Evolutionary conservation across 1,140 invertebrate genomes (phyloP).

Genomic region (Chrysopa pallens): DNA sequence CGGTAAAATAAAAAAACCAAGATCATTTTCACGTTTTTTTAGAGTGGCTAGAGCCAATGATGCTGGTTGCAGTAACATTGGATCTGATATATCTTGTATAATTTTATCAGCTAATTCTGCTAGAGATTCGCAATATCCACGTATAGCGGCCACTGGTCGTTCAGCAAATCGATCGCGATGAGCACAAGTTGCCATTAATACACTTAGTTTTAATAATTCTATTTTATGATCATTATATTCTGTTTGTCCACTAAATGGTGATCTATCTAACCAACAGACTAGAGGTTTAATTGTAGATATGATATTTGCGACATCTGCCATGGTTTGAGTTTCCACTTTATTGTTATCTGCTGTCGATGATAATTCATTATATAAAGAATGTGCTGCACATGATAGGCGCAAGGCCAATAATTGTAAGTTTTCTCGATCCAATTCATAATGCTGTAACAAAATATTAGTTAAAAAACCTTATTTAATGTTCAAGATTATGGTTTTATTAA

Average conservation of each 20-base stretch:
- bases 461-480: neutral
- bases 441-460: conserved; percentile 32
- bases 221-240: conserved; percentile 46
- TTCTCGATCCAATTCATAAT: conserved; percentile 78
- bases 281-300: conserved; percentile 70
- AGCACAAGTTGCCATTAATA: conserved; percentile 73
- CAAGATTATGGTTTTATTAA: no score
- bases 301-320: conserved; percentile 68
- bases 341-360: conserved; percentile 37
- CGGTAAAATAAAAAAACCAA: conserved; percentile 70
- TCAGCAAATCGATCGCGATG: conserved; percentile 75
- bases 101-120: conserved; percentile 68
- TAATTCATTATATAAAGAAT: conserved; percentile 57
- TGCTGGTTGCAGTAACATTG: conserved; percentile 74
- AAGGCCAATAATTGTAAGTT: conserved; percentile 77
- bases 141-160: conserved; percentile 53
- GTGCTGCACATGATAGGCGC: conserved; percentile 63
- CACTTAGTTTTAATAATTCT: conserved; percentile 53
- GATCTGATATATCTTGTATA: conserved; percentile 72
- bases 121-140: conserved; percentile 46
- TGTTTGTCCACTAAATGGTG: conserved; percentile 49
- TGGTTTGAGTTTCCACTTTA: conserved; percentile 57
- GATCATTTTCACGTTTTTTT: conserved; percentile 60
- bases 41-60: conserved; percentile 70
- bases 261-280: conserved; percentile 70